Base-by-base conservation (phyloP, 2,113 vertebrate genomes). In the Odobenus rosmarus region DNA sequence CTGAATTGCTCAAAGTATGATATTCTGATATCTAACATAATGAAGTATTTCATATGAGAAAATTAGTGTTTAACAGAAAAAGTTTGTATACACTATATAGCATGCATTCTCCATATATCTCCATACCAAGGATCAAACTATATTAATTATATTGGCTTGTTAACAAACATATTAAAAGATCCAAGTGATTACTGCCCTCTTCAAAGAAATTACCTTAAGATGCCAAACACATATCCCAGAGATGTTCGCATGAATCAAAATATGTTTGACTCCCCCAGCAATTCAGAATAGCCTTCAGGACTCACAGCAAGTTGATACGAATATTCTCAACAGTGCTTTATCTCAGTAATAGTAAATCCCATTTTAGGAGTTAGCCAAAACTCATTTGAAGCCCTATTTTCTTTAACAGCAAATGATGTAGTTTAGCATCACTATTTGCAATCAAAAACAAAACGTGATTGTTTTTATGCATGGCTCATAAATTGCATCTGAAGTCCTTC, bases 341-440 rank as follows among this genome's bases (percentile, higher is more conserved):
- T 74, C 12, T 89, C 82, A 2, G 1, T 39, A 90, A 85, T 0
- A 61, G 18, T 49, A 87, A 79, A 72, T 93, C 10, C 36, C n/a
- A 39, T 64, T 95, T 90, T n/a, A 26, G 8, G 28, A 96, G 24
- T 84, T 36, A 84, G 5, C 18, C 36, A 76, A 96, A 96, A 91
- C 46, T 95, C 61, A 79, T 36, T 55, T 49, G 28, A 86, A 97
- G 59, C 16, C 10, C 13, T 61, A 28, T 62, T 64, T 93, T 59
- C 19, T 83, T 39, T 88, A 53, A 5, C 11, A 46, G 5, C 55
- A 83, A 62, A 77, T 71, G 15, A 42, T 77, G 21, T 87, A 72
- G 7, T 49, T 90, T 71, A n/a, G 9, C 33, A 28, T 39, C 31
- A 55, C 24, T 36, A 3, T 85, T 88, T 72, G 9, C 3, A 7